Conservation (phyloP, 53 echinoderm and acorn worm species). For the Pentamera pediparva region DNA sequence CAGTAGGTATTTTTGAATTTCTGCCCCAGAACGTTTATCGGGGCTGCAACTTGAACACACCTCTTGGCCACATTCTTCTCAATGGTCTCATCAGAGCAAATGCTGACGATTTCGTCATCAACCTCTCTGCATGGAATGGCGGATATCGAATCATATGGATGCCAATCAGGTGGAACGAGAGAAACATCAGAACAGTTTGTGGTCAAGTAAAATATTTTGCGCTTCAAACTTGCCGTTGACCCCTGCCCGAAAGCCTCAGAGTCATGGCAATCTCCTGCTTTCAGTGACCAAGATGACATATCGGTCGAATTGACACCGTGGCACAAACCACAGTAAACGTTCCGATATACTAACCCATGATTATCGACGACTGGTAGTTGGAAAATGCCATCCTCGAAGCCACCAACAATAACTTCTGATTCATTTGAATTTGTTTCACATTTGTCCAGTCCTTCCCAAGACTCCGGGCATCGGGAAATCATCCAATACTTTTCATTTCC, state of each 20-base stretch:
- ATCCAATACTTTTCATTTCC: not conserved
- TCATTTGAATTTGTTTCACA: not conserved
- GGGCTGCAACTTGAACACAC: not conserved
- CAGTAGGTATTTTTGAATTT: slow-evolving; percentile 8
- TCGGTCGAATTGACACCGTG: not conserved
- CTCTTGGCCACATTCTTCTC: not conserved
- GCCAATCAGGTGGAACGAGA: not conserved
- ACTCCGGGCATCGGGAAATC: not conserved
- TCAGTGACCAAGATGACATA: not conserved
- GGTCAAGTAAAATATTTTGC: not conserved
- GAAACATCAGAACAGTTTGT: not conserved
- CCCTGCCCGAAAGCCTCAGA: not conserved
- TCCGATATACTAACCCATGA: not conserved
- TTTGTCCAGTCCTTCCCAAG: not conserved
- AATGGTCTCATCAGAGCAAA: not conserved
- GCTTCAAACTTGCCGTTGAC: no score
- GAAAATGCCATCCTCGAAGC: not conserved
- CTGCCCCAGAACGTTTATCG: not conserved
- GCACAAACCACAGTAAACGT: not conserved
- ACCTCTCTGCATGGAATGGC: not conserved
- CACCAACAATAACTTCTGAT: not conserved
- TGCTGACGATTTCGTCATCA: not conserved
- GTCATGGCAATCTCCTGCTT: not conserved
- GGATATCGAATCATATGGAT: not conserved
- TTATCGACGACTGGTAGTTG: not conserved